These are phyloP conservation scores for Chondrosia reniformis DNA, from an alignment of 37 sponge, comb jelly and placozoan species.

Conservation along the genomic window DNA sequence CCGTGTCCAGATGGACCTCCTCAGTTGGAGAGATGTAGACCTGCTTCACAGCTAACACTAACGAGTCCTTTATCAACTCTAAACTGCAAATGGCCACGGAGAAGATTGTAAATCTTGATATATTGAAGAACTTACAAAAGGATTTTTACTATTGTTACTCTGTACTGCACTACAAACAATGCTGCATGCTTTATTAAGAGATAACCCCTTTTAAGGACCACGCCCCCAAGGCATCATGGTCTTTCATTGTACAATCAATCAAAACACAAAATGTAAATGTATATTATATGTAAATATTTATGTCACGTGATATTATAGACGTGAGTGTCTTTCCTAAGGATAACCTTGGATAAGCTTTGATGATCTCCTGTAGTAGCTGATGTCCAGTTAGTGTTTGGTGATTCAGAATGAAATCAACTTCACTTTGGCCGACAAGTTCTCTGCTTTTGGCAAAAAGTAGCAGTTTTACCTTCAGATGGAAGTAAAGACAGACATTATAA, in stretches of 20 bases:
- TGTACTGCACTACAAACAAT: no score
- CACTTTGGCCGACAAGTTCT: conserved; percentile 35
- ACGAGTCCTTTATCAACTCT: conserved; percentile 25
- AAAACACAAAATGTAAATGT: no score
- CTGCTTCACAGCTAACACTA: conserved; percentile 78
- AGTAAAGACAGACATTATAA: no score
- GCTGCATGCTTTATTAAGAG: no score
- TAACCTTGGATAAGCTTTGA: conserved; percentile 47
- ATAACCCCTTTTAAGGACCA: no score
- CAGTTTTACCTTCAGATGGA: conserved; percentile 53
- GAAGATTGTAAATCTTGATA: no score
- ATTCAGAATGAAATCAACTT: conserved; percentile 20
- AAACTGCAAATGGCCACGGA: conserved; percentile 48
- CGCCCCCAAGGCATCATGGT: no score
- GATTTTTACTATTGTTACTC: no score
- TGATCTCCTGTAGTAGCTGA: conserved; percentile 33
- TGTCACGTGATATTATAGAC: background rate
- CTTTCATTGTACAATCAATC: no score
- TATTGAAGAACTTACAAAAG: no score
- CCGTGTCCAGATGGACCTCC: conserved; percentile 34
- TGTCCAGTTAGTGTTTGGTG: conserved; percentile 6
- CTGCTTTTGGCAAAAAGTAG: conserved; percentile 87
- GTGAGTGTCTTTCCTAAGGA: background rate
- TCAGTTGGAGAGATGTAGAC: conserved; percentile 53
- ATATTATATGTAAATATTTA: background rate